These are phyloP conservation scores for Corydoras sp. DNA, from an alignment of 2,113 vertebrate genomes.

Conservation along the genomic window DNA sequence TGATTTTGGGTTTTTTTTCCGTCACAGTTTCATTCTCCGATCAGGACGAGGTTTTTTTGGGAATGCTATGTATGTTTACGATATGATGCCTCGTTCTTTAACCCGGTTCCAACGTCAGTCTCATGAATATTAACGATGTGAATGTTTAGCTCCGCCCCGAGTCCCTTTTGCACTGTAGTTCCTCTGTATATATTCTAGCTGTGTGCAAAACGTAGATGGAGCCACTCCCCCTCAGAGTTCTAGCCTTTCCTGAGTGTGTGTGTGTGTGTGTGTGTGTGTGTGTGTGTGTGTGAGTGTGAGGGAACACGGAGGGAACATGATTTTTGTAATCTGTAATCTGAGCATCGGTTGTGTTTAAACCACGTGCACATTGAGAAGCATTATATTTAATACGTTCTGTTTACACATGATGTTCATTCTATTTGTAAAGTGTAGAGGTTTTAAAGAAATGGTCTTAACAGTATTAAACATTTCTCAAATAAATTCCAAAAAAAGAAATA, in stretches of 20 bases:
- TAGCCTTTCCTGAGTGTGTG: constrained; percentile 1
- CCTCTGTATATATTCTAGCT: constrained; percentile 42
- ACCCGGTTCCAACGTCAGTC: background rate
- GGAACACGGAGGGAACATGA: background rate
- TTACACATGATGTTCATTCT: constrained; percentile 65
- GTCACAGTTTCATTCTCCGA: background rate
- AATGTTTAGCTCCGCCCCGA: constrained; percentile 43
- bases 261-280: no score
- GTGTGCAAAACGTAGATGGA: constrained; percentile 38
- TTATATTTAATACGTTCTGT: constrained; percentile 52
- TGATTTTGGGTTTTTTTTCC: background rate
- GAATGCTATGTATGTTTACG: background rate
- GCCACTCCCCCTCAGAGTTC: constrained; percentile 28
- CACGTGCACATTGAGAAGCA: constrained; percentile 50
- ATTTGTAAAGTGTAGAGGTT: constrained; percentile 70
- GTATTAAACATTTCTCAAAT: constrained; percentile 69
- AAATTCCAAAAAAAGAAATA: constrained; percentile 54
- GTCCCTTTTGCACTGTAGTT: constrained; percentile 38
- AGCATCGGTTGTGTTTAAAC: constrained; percentile 33
- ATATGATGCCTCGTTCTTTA: background rate
- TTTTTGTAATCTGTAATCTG: background rate
- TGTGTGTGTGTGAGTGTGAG: background rate
- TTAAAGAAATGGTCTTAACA: constrained; percentile 63
- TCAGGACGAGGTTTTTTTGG: constrained; percentile 1
- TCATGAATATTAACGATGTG: constrained; percentile 31